phyloP scores from a whole-genome alignment of 2,888 invertebrate genomes.

The Eupithecia pulchellata region DNA sequence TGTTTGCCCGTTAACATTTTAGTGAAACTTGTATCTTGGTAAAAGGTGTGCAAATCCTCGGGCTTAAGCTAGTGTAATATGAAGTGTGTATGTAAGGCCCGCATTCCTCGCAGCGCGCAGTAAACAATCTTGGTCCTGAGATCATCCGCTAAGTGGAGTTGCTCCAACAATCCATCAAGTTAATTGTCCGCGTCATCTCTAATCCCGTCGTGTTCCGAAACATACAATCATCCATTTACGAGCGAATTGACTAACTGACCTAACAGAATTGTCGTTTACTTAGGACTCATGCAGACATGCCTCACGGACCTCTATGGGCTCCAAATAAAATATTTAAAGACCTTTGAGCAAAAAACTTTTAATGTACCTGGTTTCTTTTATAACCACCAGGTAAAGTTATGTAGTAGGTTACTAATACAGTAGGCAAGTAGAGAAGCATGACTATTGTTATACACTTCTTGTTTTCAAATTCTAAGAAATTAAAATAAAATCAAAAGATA shows the following conservation, averaged over 20 bases:
- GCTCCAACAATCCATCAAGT: conserved; percentile 43
- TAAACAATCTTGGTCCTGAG: conserved; percentile 18
- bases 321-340: background rate
- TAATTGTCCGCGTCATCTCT: conserved; percentile 51
- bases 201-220: conserved; percentile 45
- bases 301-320: background rate
- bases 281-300: conserved; percentile 5
- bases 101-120: conserved; percentile 5
- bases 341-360: no score
- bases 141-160: conserved; percentile 34
- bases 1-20: no score
- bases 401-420: no score
- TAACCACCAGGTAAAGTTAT: background rate
- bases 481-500: background rate
- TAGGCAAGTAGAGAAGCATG: no score
- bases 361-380: no score
- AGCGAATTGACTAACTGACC: conserved; percentile 45
- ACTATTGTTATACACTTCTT: no score
- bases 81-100: background rate
- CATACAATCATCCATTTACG: conserved; percentile 55
- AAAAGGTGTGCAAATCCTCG: background rate
- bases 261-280: conserved; percentile 23
- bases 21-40: no score
- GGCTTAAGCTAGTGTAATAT: background rate
- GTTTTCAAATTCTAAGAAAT: background rate